Evolutionary conservation across 1,140 invertebrate genomes (phyloP).

Genomic region (Drosophila navojoa): DNA sequence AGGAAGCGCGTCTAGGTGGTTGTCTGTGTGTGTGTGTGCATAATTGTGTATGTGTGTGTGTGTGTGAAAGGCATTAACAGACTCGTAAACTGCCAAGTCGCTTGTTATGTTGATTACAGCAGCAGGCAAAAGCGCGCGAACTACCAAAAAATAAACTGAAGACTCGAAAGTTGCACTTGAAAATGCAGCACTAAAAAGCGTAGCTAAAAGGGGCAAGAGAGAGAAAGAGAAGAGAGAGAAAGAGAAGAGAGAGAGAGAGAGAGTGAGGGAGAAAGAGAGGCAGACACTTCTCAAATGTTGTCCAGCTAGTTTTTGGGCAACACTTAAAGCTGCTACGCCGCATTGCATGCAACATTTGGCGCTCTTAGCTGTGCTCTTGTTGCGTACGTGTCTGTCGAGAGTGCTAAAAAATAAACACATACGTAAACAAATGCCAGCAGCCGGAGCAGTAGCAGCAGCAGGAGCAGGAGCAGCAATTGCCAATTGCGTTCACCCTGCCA

Average conservation of each 20-base stretch:
- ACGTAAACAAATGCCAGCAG: slow-evolving; percentile 2
- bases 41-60: slow-evolving; percentile 22
- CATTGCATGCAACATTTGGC: slow-evolving; percentile 62
- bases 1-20: slow-evolving; percentile 72
- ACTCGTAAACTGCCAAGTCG: slow-evolving; percentile 78
- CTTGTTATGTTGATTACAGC: slow-evolving; percentile 80
- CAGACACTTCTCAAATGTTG: not conserved
- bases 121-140: slow-evolving; percentile 43
- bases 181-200: not conserved
- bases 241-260: not conserved
- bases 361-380: not conserved
- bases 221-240: too few relatives aligned
- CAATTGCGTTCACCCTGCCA: slow-evolving; percentile 17
- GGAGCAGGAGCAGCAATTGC: slow-evolving; percentile 40
- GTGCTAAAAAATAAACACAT: slow-evolving; percentile 22
- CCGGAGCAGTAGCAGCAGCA: slow-evolving; percentile 27
- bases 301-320: slow-evolving; percentile 1
- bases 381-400: slow-evolving; percentile 52
- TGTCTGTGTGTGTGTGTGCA: slow-evolving; percentile 37
- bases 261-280: too few relatives aligned
- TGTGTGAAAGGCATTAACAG: slow-evolving; percentile 69
- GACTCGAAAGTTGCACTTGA: slow-evolving; percentile 25
- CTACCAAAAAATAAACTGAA: slow-evolving; percentile 62
- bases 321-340: slow-evolving; percentile 43
- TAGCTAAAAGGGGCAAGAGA: not conserved